phyloP scores from a whole-genome alignment of 2,113 vertebrate species.

The Macaca fascicularis region T2T-MFA8v1.1 NC_088380.1:161875501-161876000 shows the following conservation, averaged over 20 bases:
- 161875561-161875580: neutral
- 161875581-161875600: neutral
- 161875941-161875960: neutral
- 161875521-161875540: neutral
- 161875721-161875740: neutral
- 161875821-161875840: accelerated
- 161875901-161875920: neutral
- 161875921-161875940: neutral
- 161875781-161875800: neutral
- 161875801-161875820: neutral
- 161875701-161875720: neutral
- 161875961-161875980: neutral
- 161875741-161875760: neutral
- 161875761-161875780: neutral
- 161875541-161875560: neutral
- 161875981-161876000: neutral
- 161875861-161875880: neutral
- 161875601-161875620: neutral
- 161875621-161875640: neutral
- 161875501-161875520: neutral
- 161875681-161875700: neutral
- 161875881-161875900: neutral
- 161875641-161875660: neutral
- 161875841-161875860: neutral
- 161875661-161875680: neutral